phyloP scores from a whole-genome alignment of 2,113 vertebrate species.

The Psophia crepitans region DNA sequence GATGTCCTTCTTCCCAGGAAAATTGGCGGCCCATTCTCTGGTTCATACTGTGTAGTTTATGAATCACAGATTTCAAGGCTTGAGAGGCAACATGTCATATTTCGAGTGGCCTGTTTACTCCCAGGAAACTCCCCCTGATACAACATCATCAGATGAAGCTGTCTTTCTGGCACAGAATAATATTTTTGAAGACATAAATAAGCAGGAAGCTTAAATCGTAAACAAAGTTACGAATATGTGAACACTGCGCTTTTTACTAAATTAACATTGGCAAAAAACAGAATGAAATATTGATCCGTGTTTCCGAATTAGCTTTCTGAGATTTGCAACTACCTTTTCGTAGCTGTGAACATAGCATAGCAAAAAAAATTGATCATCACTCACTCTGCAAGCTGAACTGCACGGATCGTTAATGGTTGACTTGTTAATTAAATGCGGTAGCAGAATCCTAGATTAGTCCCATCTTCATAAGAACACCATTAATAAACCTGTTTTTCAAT shows the following conservation, averaged over 20 bases:
- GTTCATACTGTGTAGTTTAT: neutral
- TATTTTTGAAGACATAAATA: neutral
- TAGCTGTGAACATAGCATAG: neutral
- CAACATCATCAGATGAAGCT: neutral
- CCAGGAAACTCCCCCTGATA: neutral
- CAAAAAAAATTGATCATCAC: constrained; percentile 45
- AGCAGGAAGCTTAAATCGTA: neutral
- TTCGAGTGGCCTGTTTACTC: neutral
- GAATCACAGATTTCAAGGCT: neutral
- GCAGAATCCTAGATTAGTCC: constrained; percentile 60
- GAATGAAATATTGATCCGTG: constrained; percentile 59
- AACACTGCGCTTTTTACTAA: neutral
- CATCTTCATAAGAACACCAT: constrained; percentile 3
- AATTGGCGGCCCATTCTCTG: neutral
- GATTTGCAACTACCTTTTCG: constrained; percentile 32
- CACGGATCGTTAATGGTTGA: constrained; percentile 40
- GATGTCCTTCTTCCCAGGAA: neutral
- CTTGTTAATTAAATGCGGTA: constrained; percentile 66
- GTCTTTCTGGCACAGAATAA: neutral
- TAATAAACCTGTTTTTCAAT: constrained; percentile 66
- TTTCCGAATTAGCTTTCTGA: constrained; percentile 36
- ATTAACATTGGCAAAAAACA: neutral
- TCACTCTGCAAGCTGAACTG: constrained; percentile 29
- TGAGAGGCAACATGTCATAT: neutral
- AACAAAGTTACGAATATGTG: neutral